Evolutionary conservation across 23 tunicate species (phyloP), one percentile per base, ranked within the genome.

Genomic region (Halocynthia aurantium): DNA sequence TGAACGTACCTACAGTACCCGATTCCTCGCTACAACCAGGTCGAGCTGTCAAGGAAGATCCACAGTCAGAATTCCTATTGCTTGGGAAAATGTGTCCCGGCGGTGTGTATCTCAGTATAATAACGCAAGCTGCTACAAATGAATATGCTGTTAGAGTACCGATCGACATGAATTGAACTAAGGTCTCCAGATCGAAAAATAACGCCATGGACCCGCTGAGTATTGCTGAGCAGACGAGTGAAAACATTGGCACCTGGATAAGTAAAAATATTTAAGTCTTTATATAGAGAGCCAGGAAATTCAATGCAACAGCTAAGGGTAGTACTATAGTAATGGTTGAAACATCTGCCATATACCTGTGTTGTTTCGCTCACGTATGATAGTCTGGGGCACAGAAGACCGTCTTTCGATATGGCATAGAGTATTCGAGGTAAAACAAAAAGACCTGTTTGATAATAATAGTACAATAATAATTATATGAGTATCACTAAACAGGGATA

Each of bases 151-250:
- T 80, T 0, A 85, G 51, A 55, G 90, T 85, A 40, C 90, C 90
- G 31, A 85, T 85, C 22, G 90, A 85, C 90, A 85, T 85, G 55
- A 85, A 85, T 49, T 85, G 90, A 4, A 85, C 90, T 61, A 85
- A 60, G 49, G 84, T 85, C 75, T 85, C 90, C 12, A 85, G 69
- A 53, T 85, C 90, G 60, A 85, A 85, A 1, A 85, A 10, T 12
- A 80, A 31, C 20, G 90, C 90, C 84, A 85, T 76, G n/a, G 61
- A 7, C 8, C 90, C 83, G 80, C 90, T 77, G 2, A 85, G 75
- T 8, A 67, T 12, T 8, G 81, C 90, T 6, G 90, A 68, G 49
- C 70, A 80, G 22, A 53, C 68, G 6, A 85, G 84, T 55, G 90
- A 85, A 7, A 52, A 83, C 7, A 85, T 18, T 12, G 90, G 90